Percentiles rank a stretch among this genome's conserved stretches.
These are phyloP conservation scores for Zingel zingel DNA, from an alignment of 2,113 vertebrate genomes.

Conservation along the genomic window DNA sequence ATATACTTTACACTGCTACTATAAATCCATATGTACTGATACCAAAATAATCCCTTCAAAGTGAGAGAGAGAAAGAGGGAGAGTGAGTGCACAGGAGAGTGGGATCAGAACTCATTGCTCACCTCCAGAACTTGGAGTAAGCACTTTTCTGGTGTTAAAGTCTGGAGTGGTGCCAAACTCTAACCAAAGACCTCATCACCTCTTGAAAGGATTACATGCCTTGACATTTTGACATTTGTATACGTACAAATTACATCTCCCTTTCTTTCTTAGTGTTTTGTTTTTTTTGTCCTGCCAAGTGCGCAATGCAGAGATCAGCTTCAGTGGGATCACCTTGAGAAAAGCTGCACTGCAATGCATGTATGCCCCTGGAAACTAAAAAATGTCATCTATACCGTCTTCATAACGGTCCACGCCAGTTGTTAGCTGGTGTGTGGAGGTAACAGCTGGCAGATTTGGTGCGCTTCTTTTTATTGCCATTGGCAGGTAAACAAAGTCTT, in stretches of 20 bases:
- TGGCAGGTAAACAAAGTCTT: neutral
- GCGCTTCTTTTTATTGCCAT: neutral
- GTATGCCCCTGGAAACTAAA: neutral
- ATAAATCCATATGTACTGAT: slow-evolving; percentile 67
- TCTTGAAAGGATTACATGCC: slow-evolving; percentile 85
- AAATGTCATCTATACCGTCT: neutral
- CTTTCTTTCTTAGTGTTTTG: slow-evolving; percentile 74
- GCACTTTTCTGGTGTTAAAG: slow-evolving; percentile 79
- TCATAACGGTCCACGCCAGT: neutral
- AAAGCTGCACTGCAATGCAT: neutral
- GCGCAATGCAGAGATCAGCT: slow-evolving; percentile 22
- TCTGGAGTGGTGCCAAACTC: slow-evolving; percentile 81
- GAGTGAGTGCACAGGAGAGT: slow-evolving; percentile 36
- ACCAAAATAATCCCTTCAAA: slow-evolving; percentile 65
- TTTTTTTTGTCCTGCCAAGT: slow-evolving; percentile 49
- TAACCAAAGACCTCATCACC: slow-evolving; percentile 83
- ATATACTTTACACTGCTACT: slow-evolving; percentile 46
- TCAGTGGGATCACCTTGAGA: slow-evolving; percentile 28
- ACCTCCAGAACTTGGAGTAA: slow-evolving; percentile 80
- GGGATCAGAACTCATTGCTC: slow-evolving; percentile 61
- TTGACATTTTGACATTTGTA: slow-evolving; percentile 87
- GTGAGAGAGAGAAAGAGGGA: slow-evolving; percentile 13
- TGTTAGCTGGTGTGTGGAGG: neutral
- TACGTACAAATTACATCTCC: slow-evolving; percentile 81
- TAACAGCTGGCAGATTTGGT: neutral